Conservation (phyloP, 2,113 vertebrate species). For the Quiscalus mexicanus region DNA sequence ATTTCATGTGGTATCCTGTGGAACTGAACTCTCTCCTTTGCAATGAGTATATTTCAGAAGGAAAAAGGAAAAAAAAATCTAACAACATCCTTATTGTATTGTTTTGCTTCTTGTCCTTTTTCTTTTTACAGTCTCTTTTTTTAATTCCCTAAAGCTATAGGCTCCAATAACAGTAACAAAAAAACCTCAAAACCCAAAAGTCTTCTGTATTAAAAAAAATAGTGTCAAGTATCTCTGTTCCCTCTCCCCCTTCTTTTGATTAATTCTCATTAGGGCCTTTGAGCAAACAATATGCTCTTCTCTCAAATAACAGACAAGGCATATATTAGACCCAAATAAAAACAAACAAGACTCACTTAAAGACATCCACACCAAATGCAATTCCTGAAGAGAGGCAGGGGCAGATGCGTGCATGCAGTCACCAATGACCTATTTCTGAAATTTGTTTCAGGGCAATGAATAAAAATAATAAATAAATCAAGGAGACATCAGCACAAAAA, state of each 20-base stretch:
- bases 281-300: conserved; percentile 65
- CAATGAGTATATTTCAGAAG: conserved; percentile 5
- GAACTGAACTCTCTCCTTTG: conserved; percentile 9
- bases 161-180: not conserved
- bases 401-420: not conserved
- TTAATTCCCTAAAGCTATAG: not conserved
- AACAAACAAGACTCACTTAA: conserved; percentile 59
- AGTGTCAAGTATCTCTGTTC: not conserved
- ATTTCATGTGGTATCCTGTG: conserved; percentile 72
- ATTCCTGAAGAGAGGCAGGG: conserved; percentile 40
- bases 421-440: not conserved
- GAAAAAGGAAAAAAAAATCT: conserved; percentile 39
- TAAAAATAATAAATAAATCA: not conserved
- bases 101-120: not conserved
- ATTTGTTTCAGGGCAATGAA: not conserved
- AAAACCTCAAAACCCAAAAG: not conserved
- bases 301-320: conserved; percentile 56
- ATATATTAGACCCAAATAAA: conserved; percentile 58
- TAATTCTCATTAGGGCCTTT: conserved; percentile 69
- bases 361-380: conserved; percentile 34
- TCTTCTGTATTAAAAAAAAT: not conserved
- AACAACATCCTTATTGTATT: conserved; percentile 58
- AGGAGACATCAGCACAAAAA: not conserved
- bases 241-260: not conserved
- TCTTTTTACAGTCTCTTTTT: not conserved